Conservation (phyloP, 2,888 invertebrate species). For the Drosophila lacicola region DNA sequence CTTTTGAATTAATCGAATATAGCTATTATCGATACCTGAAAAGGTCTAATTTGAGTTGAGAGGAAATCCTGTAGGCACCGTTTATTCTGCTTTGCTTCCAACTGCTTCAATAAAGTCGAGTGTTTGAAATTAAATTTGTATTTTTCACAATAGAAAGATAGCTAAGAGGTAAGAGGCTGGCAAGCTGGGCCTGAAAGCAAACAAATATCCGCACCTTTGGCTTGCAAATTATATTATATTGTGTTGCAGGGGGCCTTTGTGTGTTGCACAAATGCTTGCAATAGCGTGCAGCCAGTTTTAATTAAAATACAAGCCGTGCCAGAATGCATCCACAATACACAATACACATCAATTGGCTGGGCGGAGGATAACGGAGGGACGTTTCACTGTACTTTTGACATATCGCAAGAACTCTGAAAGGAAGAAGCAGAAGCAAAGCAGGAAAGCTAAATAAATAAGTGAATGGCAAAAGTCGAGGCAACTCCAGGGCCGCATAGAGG, state of each 20-base stretch:
- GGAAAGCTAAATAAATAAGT: conserved; percentile 69
- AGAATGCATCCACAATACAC: conserved; percentile 13
- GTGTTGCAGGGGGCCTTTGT: not conserved
- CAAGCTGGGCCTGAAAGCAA: not conserved
- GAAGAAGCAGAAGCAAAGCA: conserved; percentile 38
- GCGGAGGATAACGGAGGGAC: conserved; percentile 3
- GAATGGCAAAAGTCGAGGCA: conserved; percentile 48
- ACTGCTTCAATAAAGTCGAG: not conserved
- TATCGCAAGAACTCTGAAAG: conserved; percentile 29
- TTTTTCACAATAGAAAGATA: not conserved
- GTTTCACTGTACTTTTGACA: conserved; percentile 51
- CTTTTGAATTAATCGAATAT: not conserved
- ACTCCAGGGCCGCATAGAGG: conserved; percentile 7
- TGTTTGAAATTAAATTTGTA: not conserved
- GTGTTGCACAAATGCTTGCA: conserved; percentile 8
- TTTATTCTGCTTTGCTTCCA: too few species aligned
- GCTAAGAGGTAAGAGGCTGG: not conserved
- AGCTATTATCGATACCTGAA: not conserved
- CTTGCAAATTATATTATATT: conserved; percentile 11
- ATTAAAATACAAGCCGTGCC: conserved; percentile 56
- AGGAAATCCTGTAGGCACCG: too few species aligned
- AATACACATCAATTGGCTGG: conserved; percentile 48
- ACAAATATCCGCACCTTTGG: conserved; percentile 16
- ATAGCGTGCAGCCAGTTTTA: conserved; percentile 28
- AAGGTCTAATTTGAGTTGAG: too few species aligned